phyloP scores from a whole-genome alignment of 1,140 invertebrate species.

The Tetramorium alpestre region DNA sequence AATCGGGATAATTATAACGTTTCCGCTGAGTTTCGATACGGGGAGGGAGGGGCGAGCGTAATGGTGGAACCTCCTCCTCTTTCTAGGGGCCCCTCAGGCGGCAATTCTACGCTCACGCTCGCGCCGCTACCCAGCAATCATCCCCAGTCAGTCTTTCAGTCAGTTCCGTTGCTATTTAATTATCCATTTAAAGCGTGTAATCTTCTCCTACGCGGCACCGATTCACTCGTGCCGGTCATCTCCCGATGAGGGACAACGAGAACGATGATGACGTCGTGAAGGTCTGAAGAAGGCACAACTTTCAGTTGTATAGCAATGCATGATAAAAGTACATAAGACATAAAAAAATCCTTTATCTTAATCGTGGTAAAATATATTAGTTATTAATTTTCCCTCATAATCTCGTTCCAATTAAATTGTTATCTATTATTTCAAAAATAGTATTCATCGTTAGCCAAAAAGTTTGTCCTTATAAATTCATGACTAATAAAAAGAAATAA shows the following conservation, averaged over 20 bases:
- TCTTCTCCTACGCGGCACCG: slow-evolving; percentile 81
- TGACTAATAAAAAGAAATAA: not conserved
- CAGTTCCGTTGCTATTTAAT: slow-evolving; percentile 86
- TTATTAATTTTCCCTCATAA: not conserved
- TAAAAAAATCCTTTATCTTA: not conserved
- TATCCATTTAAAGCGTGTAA: slow-evolving; percentile 86
- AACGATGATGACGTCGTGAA: slow-evolving; percentile 57
- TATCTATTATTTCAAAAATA: not conserved
- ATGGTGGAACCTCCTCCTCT: slow-evolving; percentile 78
- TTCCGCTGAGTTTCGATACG: slow-evolving; percentile 82
- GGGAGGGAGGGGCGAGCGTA: slow-evolving; percentile 70
- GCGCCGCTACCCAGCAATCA: slow-evolving; percentile 86
- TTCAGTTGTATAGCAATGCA: not conserved
- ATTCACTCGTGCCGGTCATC: slow-evolving; percentile 75
- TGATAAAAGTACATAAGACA: slow-evolving; percentile 16
- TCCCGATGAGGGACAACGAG: slow-evolving; percentile 51
- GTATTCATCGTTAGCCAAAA: not conserved
- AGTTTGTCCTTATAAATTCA: not conserved
- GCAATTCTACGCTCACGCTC: slow-evolving; percentile 84
- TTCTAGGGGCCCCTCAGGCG: slow-evolving; percentile 81
- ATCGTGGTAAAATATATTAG: not conserved
- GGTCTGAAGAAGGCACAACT: not conserved
- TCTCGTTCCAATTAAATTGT: not conserved
- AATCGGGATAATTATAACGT: slow-evolving; percentile 85
- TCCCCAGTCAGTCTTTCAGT: slow-evolving; percentile 86